Conservation (phyloP, 2,113 vertebrate genomes). For the Seriola dumerili region DNA sequence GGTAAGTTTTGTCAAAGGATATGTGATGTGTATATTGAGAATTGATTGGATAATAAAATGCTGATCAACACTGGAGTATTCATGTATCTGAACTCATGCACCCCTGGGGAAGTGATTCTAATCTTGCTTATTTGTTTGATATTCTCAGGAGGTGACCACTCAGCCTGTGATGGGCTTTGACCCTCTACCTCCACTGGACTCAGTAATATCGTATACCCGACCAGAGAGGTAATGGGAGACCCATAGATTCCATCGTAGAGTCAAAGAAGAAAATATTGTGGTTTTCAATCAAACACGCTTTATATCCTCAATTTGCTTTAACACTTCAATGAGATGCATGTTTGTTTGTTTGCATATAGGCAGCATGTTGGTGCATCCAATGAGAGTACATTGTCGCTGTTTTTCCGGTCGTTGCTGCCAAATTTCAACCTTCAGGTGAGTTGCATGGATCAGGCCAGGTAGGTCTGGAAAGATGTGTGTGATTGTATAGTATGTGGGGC, state of each 20-base stretch:
- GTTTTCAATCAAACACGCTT: not conserved
- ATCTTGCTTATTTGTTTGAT: conserved; percentile 5
- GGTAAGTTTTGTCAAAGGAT: too few species aligned
- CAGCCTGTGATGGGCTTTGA: conserved; percentile 96
- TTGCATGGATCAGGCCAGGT: not conserved
- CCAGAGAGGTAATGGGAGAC: conserved; percentile 90
- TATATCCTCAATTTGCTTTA: not conserved
- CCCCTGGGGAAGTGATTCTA: not conserved
- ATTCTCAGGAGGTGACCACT: conserved; percentile 92
- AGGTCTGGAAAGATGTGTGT: not conserved
- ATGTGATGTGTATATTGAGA: not conserved
- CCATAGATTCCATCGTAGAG: not conserved
- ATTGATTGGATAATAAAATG: not conserved
- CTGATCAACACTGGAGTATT: conserved; percentile 2
- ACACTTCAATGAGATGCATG: not conserved
- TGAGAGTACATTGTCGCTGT: conserved; percentile 94
- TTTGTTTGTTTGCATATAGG: conserved; percentile 61
- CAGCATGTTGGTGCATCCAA: conserved; percentile 82
- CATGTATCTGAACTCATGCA: not conserved
- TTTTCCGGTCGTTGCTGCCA: conserved; percentile 95
- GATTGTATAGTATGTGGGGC: too few species aligned
- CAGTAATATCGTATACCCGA: conserved; percentile 90
- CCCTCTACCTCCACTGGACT: conserved; percentile 93
- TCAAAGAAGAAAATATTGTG: not conserved
- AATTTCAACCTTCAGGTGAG: conserved; percentile 95